Evolutionary conservation across 1,140 invertebrate genomes (phyloP), one percentile per base, ranked within the genome.

Genomic region (Caenorhabditis remanei): DNA sequence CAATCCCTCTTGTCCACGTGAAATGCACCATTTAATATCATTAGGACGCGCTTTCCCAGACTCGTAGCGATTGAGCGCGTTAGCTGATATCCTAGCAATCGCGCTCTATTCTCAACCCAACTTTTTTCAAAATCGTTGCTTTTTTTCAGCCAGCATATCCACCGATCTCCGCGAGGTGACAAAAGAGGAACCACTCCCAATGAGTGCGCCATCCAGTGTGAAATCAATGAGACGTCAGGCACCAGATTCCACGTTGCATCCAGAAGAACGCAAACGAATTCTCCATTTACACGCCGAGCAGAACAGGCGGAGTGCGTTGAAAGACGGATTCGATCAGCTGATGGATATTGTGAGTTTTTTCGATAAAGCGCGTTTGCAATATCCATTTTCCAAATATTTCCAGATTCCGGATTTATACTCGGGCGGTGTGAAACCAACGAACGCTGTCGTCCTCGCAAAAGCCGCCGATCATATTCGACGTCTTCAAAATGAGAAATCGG

Each of bases 211-310:
- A 86, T 75, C 67, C n/a, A 87, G 87, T 84, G 87, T 87, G 16
- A 84, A 85, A 21, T 56, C 61, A 9, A 84, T 61, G 83, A 14
- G 58, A 58, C 16, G 75, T 46, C 87, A 88, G 58, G 87, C 86
- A n/a, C 89, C 91, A 16, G 91, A 92, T 83, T 92, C 90, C n/a
- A 93, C 91, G 0, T 41, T 92, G 14, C 89, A 92, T 87, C 92
- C 91, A n/a, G 90, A 90, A 53, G 91, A 92, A 65, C 61, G 91
- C 4, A 92, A 94, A 63, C 90, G 94, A 84, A 93, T 93, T 21
- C 93, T 96, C 46, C 98, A 99, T 93, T 96, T 98, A 87, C 97
- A 98, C 93, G 97, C 98, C 0, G 98, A 99, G 93, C 97, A 99
- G 94, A 99, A 99, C 93, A 94, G 98, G 50, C 94, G 98, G 56